Conservation (phyloP, 2,797 vertebrate genomes). For the Acanthurus lineatus region DNA sequence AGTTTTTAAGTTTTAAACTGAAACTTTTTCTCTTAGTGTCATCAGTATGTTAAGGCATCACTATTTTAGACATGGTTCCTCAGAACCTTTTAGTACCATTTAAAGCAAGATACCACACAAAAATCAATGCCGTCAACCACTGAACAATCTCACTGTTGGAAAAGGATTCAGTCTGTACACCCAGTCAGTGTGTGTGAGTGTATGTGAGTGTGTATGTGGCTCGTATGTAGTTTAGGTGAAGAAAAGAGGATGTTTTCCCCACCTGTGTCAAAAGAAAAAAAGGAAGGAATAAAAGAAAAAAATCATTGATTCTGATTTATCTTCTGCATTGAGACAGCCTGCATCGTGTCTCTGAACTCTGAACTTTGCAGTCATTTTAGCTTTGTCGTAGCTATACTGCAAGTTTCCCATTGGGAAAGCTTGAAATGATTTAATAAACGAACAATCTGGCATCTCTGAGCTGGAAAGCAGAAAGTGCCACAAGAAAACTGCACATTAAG, state of each 20-base stretch:
- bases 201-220: background rate
- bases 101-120: background rate
- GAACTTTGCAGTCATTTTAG: background rate
- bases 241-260: background rate
- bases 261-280: conserved; percentile 22
- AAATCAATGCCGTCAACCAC: background rate
- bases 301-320: conserved; percentile 22
- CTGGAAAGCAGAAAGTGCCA: background rate
- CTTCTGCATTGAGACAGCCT: conserved; percentile 2
- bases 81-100: background rate
- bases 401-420: background rate
- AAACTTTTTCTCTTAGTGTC: background rate
- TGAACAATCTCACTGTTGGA: background rate
- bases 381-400: background rate
- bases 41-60: background rate
- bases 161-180: background rate
- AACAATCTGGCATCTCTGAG: background rate
- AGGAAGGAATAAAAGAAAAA: background rate
- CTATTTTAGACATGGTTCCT: background rate
- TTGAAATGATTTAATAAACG: background rate
- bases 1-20: background rate
- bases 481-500: background rate
- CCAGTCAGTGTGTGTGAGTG: background rate
- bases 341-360: conserved; percentile 15
- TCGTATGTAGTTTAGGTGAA: background rate